Evolutionary conservation across 2,888 invertebrate species (phyloP).

Genomic region (Mylabris sibirica): DNA sequence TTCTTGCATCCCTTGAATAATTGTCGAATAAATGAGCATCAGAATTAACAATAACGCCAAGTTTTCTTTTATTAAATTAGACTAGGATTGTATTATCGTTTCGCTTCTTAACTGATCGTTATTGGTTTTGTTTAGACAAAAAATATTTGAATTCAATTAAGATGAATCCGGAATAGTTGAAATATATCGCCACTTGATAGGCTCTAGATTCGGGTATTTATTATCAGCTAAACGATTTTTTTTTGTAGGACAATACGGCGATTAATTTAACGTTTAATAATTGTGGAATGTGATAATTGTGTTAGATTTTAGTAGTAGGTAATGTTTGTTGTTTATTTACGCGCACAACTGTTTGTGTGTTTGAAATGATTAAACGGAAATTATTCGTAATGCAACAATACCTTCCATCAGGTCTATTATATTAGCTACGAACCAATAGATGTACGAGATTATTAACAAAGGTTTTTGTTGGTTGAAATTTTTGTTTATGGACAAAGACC

Average conservation of each 20-base stretch:
- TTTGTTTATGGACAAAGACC: background rate
- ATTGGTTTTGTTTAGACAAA: too few species aligned
- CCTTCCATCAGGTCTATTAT: background rate
- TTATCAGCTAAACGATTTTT: too few species aligned
- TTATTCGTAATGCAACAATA: background rate
- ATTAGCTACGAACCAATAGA: background rate
- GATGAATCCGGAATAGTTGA: too few species aligned
- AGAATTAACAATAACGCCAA: background rate
- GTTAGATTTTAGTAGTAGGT: too few species aligned
- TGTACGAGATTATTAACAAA: background rate
- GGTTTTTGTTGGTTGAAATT: background rate
- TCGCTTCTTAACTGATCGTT: too few species aligned
- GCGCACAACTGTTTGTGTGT: background rate
- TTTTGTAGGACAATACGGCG: too few species aligned
- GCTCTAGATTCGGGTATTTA: too few species aligned
- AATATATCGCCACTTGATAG: too few species aligned
- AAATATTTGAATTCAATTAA: background rate
- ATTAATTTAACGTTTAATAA: too few species aligned
- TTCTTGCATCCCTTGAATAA: background rate
- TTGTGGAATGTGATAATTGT: background rate
- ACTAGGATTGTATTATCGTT: too few species aligned
- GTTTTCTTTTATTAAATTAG: background rate
- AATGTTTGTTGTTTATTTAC: background rate
- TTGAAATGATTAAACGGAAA: background rate
- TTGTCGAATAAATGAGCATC: background rate